These are phyloP conservation scores for Pocota personata DNA, from an alignment of 2,888 invertebrate species.

Conservation along the genomic window DNA sequence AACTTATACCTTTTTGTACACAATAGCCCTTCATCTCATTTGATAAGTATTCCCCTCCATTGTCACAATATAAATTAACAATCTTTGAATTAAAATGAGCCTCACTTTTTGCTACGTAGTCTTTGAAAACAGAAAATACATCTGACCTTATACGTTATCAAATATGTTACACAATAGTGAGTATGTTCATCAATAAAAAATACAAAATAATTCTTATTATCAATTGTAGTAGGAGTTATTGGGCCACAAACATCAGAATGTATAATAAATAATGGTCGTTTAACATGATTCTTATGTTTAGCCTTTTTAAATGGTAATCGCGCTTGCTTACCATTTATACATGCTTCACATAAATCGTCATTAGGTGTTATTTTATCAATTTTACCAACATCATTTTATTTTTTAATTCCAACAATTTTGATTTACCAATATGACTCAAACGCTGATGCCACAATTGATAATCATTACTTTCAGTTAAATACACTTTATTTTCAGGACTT, in stretches of 20 bases:
- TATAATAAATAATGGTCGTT: slow-evolving; percentile 77
- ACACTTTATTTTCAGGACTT: too few species aligned
- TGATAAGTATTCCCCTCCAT: slow-evolving; percentile 77
- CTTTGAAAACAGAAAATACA: slow-evolving; percentile 75
- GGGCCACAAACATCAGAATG: slow-evolving; percentile 78
- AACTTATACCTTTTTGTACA: slow-evolving; percentile 76
- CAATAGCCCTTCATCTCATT: slow-evolving; percentile 77
- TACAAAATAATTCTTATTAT: slow-evolving; percentile 58
- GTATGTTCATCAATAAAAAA: slow-evolving; percentile 78
- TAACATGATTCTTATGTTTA: slow-evolving; percentile 73
- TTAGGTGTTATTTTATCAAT: slow-evolving; percentile 21
- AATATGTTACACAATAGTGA: slow-evolving; percentile 76
- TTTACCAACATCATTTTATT: slow-evolving; percentile 26
- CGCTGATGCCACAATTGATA: slow-evolving; percentile 52
- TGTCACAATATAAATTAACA: slow-evolving; percentile 76
- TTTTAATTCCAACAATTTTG: slow-evolving; percentile 38
- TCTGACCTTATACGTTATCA: slow-evolving; percentile 76
- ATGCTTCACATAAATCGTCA: slow-evolving; percentile 77
- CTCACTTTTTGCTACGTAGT: slow-evolving; percentile 74
- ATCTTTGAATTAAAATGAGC: slow-evolving; percentile 76
- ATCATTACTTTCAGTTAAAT: neutral
- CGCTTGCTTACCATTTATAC: slow-evolving; percentile 79
- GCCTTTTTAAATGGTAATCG: slow-evolving; percentile 77
- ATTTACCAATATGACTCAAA: slow-evolving; percentile 50
- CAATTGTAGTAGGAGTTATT: slow-evolving; percentile 77